A percentile compares a stretch with the other conserved stretches of the same genome.
phyloP scores from a whole-genome alignment of 2,888 invertebrate species.

The Lathronympha strigana region DNA sequence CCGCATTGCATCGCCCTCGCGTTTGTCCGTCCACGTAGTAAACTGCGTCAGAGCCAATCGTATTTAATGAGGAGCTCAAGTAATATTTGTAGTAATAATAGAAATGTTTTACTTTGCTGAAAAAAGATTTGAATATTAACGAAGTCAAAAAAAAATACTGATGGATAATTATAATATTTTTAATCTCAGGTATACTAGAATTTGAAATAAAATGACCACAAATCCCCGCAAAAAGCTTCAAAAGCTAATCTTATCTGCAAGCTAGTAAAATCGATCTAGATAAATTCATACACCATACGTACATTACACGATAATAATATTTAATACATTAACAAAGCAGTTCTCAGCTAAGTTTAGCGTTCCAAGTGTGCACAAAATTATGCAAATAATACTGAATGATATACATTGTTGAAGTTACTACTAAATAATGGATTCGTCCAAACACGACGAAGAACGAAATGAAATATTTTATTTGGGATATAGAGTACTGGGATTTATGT shows the following conservation, averaged over 20 bases:
- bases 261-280: not conserved
- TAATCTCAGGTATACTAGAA: too few species aligned
- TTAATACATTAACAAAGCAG: conserved; percentile 1
- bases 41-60: too few species aligned
- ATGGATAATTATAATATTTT: too few species aligned
- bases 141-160: too few species aligned
- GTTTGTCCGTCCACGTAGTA: too few species aligned
- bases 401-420: not conserved
- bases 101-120: too few species aligned
- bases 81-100: too few species aligned
- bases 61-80: too few species aligned
- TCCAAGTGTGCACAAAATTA: not conserved
- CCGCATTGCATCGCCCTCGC: too few species aligned
- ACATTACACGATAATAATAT: not conserved
- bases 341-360: not conserved
- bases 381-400: not conserved
- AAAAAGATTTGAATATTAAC: too few species aligned
- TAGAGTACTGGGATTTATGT: not conserved
- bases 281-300: too few species aligned
- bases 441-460: not conserved
- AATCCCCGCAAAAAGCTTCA: not conserved
- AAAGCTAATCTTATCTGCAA: conserved; percentile 16
- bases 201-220: not conserved
- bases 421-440: conserved; percentile 1
- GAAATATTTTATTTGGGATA: too few species aligned